These are phyloP conservation scores for Heterohyrax brucei DNA, from an alignment of 2,797 vertebrate species.

Conservation along the genomic window DNA sequence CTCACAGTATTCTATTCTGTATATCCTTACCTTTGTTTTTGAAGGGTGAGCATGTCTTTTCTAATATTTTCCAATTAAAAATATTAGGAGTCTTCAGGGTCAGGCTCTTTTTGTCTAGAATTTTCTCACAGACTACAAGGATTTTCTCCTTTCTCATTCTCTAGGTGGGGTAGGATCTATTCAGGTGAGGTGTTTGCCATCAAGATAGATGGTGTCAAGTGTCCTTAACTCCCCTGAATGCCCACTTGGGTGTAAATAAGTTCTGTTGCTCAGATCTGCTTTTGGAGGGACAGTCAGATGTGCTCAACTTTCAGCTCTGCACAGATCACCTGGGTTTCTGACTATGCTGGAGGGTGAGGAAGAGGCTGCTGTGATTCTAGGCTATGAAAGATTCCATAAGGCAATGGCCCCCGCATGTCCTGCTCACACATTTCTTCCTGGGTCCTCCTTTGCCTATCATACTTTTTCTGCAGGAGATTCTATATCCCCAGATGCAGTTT, in stretches of 20 bases:
- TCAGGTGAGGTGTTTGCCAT: neutral
- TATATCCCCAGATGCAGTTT: neutral
- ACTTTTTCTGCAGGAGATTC: neutral
- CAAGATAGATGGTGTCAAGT: too few species aligned
- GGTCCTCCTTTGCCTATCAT: neutral
- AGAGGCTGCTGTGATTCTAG: neutral
- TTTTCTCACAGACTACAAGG: neutral
- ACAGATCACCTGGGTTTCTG: neutral
- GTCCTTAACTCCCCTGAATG: neutral
- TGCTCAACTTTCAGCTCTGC: neutral
- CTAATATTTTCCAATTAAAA: slow-evolving; percentile 4
- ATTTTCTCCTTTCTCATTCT: neutral
- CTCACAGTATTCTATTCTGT: neutral
- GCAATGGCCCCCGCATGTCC: fast-evolving
- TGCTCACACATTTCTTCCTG: neutral
- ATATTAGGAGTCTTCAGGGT: neutral
- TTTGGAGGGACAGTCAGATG: neutral
- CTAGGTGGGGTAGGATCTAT: neutral
- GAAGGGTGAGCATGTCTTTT: neutral
- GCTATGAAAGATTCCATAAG: neutral
- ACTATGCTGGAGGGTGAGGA: neutral
- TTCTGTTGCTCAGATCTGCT: neutral
- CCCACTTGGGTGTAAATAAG: neutral
- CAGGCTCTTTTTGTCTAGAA: neutral
- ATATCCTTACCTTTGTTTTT: neutral